Conservation (phyloP, 2,797 vertebrate species). For the Erpetoichthys calabaricus region DNA sequence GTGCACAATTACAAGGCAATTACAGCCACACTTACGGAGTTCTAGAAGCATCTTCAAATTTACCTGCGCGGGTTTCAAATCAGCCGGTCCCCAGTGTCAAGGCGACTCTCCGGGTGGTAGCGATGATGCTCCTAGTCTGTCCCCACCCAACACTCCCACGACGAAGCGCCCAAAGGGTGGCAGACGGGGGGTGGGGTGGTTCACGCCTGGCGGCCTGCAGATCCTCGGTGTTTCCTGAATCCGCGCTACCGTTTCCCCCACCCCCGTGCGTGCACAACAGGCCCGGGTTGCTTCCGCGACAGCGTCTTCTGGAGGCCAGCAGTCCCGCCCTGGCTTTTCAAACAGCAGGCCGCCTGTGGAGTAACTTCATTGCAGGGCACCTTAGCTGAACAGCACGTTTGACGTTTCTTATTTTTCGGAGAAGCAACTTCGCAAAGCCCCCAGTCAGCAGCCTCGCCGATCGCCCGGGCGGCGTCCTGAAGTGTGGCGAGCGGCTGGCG, state of each 20-base stretch:
- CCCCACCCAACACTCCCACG: slow-evolving; percentile 43
- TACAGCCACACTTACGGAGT: slow-evolving; percentile 10
- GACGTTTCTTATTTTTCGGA: too few relatives aligned
- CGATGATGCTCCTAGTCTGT: slow-evolving; percentile 35
- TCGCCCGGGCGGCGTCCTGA: neutral
- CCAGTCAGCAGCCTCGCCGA: slow-evolving; percentile 4
- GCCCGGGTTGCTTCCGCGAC: slow-evolving; percentile 21
- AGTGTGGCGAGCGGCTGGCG: neutral
- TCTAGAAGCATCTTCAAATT: slow-evolving; percentile 11
- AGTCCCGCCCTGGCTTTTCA: slow-evolving; percentile 17
- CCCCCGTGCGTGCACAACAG: slow-evolving; percentile 41
- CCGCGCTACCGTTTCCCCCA: slow-evolving; percentile 37
- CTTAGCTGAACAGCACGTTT: too few relatives aligned
- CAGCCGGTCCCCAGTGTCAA: slow-evolving; percentile 25
- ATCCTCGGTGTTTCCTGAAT: slow-evolving; percentile 40
- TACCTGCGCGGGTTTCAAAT: slow-evolving; percentile 34
- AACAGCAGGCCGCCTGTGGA: neutral
- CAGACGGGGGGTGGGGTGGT: slow-evolving; percentile 17
- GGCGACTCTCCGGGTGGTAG: slow-evolving; percentile 12
- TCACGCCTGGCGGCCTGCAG: slow-evolving; percentile 43
- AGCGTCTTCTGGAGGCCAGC: slow-evolving; percentile 23
- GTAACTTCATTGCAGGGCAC: neutral
- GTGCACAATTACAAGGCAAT: neutral
- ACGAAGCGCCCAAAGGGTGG: slow-evolving; percentile 32
- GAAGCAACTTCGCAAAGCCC: neutral